Evolutionary conservation across 2,113 vertebrate species (phyloP).

Genomic region (Aegithalos caudatus): DNA sequence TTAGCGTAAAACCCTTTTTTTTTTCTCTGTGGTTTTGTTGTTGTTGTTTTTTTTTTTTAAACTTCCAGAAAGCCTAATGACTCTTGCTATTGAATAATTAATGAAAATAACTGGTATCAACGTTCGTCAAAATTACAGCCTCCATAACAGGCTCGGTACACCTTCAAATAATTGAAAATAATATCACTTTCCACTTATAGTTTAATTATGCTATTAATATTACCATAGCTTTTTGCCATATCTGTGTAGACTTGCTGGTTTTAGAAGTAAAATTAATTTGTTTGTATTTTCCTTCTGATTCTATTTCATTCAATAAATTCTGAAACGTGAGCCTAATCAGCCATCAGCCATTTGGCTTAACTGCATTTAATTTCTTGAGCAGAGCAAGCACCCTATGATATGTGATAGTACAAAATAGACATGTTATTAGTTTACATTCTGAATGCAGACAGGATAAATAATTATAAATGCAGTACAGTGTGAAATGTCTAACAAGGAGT

Average conservation of each 20-base stretch:
- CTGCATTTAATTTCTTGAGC: neutral
- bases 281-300: neutral
- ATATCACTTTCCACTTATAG: neutral
- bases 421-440: neutral
- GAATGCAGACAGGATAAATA: neutral
- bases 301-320: neutral
- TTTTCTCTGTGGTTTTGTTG: neutral
- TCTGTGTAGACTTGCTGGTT: neutral
- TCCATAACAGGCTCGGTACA: neutral
- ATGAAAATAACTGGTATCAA: neutral
- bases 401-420: neutral
- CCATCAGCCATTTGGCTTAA: neutral
- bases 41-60: no score
- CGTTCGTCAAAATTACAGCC: neutral
- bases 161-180: neutral
- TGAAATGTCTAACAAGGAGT: neutral
- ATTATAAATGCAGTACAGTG: neutral
- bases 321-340: neutral
- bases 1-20: neutral
- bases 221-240: neutral
- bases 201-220: neutral
- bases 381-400: neutral
- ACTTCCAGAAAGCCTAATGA: neutral
- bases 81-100: neutral
- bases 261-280: neutral